Conservation (phyloP, 2,888 invertebrate species). For the Parapristionchus giblindavisi region DNA sequence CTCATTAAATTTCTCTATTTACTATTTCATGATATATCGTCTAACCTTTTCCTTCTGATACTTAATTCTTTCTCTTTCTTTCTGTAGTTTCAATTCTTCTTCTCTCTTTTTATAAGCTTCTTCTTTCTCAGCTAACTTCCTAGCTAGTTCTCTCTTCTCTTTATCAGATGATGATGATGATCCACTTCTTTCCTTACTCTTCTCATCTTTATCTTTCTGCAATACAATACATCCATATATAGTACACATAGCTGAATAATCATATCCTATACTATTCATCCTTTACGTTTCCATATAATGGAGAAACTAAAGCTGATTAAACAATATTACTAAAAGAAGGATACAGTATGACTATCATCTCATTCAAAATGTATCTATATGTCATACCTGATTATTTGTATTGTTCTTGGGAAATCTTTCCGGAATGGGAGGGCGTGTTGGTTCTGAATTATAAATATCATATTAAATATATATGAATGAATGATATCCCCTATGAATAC, state of each 20-base stretch:
- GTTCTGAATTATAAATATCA: too few relatives aligned
- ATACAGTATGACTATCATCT: too few relatives aligned
- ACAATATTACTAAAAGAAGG: too few relatives aligned
- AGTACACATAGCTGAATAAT: too few relatives aligned
- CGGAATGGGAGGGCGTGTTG: too few relatives aligned
- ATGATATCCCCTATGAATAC: too few relatives aligned
- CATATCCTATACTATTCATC: not conserved
- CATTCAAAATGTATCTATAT: too few relatives aligned
- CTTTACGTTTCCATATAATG: not conserved
- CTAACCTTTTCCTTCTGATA: slow-evolving; percentile 36
- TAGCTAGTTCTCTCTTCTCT: slow-evolving; percentile 24
- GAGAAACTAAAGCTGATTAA: not conserved
- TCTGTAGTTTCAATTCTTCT: slow-evolving; percentile 33
- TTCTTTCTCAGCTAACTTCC: slow-evolving; percentile 30
- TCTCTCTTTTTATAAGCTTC: slow-evolving; percentile 29
- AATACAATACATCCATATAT: too few relatives aligned
- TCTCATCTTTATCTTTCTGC: not conserved
- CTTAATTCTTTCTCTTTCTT: slow-evolving; percentile 25
- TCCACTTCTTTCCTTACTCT: not conserved
- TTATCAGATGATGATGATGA: not conserved
- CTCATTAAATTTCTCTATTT: not conserved
- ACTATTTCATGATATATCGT: not conserved
- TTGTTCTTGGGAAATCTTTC: too few relatives aligned
- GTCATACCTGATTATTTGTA: too few relatives aligned
- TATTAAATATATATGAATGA: too few relatives aligned